Conservation (phyloP, 2,113 vertebrate species). For the Brienomyrus brachyistius region DNA sequence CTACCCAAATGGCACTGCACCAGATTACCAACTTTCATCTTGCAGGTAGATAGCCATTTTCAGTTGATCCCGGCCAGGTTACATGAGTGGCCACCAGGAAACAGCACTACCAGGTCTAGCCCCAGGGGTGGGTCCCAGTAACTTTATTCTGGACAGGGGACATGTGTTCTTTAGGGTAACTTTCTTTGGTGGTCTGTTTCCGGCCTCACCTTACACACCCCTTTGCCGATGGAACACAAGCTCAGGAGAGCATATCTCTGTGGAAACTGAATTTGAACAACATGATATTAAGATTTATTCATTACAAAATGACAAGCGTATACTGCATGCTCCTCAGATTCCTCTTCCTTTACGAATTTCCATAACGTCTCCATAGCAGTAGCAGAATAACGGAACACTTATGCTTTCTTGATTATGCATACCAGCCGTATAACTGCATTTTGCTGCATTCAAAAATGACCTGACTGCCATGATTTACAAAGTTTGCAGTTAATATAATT, state of each 20-base stretch:
- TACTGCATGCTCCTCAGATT: not conserved
- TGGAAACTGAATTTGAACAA: not conserved
- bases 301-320: not conserved
- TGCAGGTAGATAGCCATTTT: not conserved
- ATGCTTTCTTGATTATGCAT: not conserved
- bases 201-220: not conserved
- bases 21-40: not conserved
- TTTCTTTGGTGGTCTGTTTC: not conserved
- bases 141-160: not conserved
- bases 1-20: not conserved
- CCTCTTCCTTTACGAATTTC: not conserved
- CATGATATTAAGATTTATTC: not conserved
- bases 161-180: not conserved
- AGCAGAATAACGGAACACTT: not conserved
- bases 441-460: not conserved
- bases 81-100: not conserved
- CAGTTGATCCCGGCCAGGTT: not conserved
- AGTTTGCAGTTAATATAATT: not conserved
- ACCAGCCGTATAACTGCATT: not conserved
- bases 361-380: not conserved
- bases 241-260: not conserved
- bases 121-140: not conserved
- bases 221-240: not conserved
- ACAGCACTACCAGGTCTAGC: not conserved
- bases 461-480: not conserved